These are phyloP conservation scores for Gopherus evgoodei DNA, from an alignment of 2,113 vertebrate species.

Conservation along the genomic window DNA sequence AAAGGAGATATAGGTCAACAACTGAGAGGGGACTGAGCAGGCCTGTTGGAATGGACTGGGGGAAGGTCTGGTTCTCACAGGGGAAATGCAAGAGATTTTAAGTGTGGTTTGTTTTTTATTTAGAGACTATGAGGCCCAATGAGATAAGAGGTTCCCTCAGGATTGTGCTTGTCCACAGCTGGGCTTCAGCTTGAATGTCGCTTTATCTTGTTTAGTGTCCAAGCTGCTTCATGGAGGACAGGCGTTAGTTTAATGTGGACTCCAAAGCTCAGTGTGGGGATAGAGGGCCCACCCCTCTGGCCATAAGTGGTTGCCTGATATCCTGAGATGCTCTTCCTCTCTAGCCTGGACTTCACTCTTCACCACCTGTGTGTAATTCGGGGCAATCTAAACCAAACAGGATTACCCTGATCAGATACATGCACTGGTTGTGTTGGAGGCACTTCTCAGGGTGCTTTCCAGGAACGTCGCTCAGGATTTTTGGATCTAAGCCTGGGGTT, in stretches of 20 bases:
- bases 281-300: not conserved
- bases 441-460: not conserved
- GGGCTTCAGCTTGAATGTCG: not conserved
- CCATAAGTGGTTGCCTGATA: not conserved
- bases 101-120: not conserved
- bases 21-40: rapidly evolving
- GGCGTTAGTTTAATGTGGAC: not conserved
- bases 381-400: not conserved
- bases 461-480: not conserved
- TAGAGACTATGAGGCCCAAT: not conserved
- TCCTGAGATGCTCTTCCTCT: not conserved
- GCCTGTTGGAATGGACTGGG: rapidly evolving
- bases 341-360: not conserved
- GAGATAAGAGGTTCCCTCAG: not conserved
- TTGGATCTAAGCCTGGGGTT: not conserved
- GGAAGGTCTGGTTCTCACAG: not conserved
- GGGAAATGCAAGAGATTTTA: not conserved
- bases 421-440: not conserved
- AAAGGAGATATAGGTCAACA: rapidly evolving
- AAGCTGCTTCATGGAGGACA: not conserved
- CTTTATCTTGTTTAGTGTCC: not conserved
- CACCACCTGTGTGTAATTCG: not conserved
- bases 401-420: not conserved
- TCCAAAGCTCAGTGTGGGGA: not conserved
- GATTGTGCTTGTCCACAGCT: not conserved